Evolutionary conservation across 2,888 invertebrate species (phyloP).

Genomic region (Brenthis daphne): DNA sequence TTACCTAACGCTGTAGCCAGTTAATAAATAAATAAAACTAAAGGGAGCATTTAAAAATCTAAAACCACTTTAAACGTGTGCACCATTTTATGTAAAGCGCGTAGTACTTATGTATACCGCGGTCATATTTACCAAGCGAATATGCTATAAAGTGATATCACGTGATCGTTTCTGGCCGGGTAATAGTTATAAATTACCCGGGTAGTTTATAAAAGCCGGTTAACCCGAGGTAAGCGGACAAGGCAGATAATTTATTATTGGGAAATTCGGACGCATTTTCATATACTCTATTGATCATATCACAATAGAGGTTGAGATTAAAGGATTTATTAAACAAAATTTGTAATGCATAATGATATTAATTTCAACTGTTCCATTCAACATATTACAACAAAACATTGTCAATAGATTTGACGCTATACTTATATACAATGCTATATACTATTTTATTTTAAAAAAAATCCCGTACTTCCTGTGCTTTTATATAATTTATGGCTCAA

Average conservation of each 20-base stretch:
- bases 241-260: slow-evolving; percentile 80
- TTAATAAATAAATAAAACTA: slow-evolving; percentile 10
- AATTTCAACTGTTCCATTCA: not conserved
- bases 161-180: slow-evolving; percentile 79
- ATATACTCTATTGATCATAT: slow-evolving; percentile 64
- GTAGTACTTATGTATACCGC: slow-evolving; percentile 48
- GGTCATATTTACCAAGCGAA: slow-evolving; percentile 78
- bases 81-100: slow-evolving; percentile 33
- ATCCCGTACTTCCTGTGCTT: no score
- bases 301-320: slow-evolving; percentile 34
- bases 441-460: no score
- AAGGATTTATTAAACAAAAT: slow-evolving; percentile 32
- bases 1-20: no score
- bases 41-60: slow-evolving; percentile 19
- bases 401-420: no score
- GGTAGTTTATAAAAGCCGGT: slow-evolving; percentile 83
- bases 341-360: slow-evolving; percentile 22
- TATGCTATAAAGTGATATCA: slow-evolving; percentile 81
- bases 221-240: slow-evolving; percentile 82
- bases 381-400: no score
- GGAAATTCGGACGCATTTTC: slow-evolving; percentile 75
- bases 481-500: no score
- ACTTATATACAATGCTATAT: no score
- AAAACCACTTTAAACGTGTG: slow-evolving; percentile 29
- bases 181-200: slow-evolving; percentile 82